A percentile compares a stretch with the other conserved stretches of the same genome.
Evolutionary conservation across 2,797 vertebrate genomes (phyloP).

Genomic region (Perodicticus potto): DNA sequence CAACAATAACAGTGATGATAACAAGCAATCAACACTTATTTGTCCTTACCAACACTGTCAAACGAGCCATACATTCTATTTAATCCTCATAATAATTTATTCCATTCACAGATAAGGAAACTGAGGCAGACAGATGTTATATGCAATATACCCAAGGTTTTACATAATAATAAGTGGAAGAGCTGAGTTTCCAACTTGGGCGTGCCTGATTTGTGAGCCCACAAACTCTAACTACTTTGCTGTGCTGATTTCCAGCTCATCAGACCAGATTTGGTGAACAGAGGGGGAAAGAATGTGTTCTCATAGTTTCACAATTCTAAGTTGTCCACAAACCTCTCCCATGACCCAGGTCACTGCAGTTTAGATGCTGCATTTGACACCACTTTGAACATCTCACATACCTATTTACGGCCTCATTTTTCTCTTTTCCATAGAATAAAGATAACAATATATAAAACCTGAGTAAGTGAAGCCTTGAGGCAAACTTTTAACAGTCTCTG

Average conservation of each 20-base stretch:
- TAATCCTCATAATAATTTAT: not conserved
- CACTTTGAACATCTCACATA: not conserved
- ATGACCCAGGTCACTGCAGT: not conserved
- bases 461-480: not conserved
- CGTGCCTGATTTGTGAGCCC: not conserved
- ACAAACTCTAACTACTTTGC: not conserved
- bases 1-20: not conserved
- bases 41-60: not conserved
- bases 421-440: not conserved
- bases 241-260: not conserved
- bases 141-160: not conserved
- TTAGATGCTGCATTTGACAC: not conserved
- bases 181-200: not conserved
- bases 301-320: not conserved
- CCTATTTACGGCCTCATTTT: not conserved
- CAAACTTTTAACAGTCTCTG: not conserved
- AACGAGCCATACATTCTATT: not conserved
- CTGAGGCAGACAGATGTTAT: not conserved
- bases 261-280: not conserved
- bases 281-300: not conserved
- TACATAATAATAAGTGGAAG: not conserved
- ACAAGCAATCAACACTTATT: not conserved
- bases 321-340: not conserved
- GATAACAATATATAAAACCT: not conserved
- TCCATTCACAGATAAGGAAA: conserved; percentile 24